Percentiles rank a stretch among this genome's conserved stretches.
Conservation (phyloP, 2,888 invertebrate species). For the Carabus problematicus region DNA sequence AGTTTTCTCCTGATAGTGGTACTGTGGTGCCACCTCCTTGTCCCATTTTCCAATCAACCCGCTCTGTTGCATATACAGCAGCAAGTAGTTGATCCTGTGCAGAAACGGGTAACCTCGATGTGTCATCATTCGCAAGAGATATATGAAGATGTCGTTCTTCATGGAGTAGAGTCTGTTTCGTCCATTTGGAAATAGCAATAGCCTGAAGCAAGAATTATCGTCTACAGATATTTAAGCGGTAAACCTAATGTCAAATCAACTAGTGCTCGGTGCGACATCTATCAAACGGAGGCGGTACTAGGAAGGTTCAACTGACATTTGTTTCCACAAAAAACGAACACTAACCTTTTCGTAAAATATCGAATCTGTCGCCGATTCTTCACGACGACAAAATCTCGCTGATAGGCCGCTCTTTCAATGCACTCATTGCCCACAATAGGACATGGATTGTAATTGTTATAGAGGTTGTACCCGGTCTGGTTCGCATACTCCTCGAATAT, state of each 20-base stretch:
- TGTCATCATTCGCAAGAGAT: slow-evolving; percentile 14
- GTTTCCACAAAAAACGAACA: not conserved
- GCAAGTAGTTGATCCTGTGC: slow-evolving; percentile 28
- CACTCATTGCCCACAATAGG: slow-evolving; percentile 24
- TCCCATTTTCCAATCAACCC: slow-evolving; percentile 34
- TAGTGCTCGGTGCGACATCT: not conserved
- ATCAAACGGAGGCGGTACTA: not conserved
- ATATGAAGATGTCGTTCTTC: slow-evolving; percentile 28
- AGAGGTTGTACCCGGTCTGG: slow-evolving; percentile 20
- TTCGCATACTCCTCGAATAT: slow-evolving; percentile 24
- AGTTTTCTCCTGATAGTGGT: slow-evolving; percentile 16
- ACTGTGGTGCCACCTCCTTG: slow-evolving; percentile 9
- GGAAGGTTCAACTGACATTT: not conserved
- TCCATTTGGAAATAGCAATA: slow-evolving; percentile 40
- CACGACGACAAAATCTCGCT: slow-evolving; percentile 46
- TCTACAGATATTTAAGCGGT: slow-evolving; percentile 7
- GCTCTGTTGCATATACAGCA: slow-evolving; percentile 13
- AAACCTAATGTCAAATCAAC: not conserved
- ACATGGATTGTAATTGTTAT: slow-evolving; percentile 25
- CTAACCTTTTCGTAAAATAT: slow-evolving; percentile 44
- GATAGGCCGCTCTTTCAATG: slow-evolving; percentile 44
- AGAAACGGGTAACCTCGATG: slow-evolving; percentile 25
- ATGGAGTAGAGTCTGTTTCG: slow-evolving; percentile 43
- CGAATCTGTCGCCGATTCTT: slow-evolving; percentile 45
- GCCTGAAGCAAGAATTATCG: too few species aligned